Conservation (phyloP, 2,888 invertebrate genomes). For the Tolmerus cingulatus region DNA sequence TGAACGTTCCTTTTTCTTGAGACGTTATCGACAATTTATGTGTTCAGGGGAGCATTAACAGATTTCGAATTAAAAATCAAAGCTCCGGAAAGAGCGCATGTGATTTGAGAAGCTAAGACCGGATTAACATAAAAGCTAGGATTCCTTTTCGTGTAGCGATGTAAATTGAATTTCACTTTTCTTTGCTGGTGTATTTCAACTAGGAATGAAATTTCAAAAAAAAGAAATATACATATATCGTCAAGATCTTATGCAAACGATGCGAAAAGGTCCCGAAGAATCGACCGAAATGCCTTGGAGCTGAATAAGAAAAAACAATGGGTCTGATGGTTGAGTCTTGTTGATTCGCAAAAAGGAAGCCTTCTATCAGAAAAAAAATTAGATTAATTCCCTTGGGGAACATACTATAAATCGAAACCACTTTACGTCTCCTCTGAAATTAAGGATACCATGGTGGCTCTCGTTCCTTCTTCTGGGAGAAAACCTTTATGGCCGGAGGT, state of each 20-base stretch:
- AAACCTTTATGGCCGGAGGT: neutral
- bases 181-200: neutral
- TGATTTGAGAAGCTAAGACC: neutral
- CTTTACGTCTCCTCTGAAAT: neutral
- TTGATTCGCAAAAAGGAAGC: neutral
- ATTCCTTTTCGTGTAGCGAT: neutral
- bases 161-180: neutral
- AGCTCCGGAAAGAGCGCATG: neutral
- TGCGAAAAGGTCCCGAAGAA: neutral
- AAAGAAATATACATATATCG: too few species aligned
- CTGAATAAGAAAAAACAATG: neutral
- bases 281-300: neutral
- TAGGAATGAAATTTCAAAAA: neutral
- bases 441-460: neutral
- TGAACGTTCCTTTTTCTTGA: neutral
- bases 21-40: neutral
- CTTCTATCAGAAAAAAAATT: neutral
- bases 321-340: neutral
- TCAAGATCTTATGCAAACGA: neutral
- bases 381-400: constrained; percentile 5
- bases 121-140: neutral
- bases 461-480: neutral
- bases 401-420: constrained; percentile 3
- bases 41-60: neutral
- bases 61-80: neutral